Evolutionary conservation across 2,888 invertebrate species (phyloP).

Genomic region (Synergus umbraculus): DNA sequence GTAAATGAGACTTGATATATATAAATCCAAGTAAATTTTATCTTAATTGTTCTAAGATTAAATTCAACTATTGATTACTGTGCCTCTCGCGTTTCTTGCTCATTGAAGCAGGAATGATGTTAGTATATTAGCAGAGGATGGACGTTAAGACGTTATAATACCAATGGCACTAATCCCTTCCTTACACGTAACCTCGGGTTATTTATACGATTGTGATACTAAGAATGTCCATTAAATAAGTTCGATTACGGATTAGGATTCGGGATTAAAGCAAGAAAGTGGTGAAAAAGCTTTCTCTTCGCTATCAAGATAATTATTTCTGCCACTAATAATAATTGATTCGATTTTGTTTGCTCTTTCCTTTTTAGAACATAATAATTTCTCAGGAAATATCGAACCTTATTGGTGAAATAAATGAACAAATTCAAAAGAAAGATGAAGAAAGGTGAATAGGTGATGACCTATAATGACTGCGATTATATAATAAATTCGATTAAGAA

Average conservation of each 20-base stretch:
- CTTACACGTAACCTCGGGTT: not conserved
- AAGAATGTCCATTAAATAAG: not conserved
- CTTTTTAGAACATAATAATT: not conserved
- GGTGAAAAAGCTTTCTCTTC: no score
- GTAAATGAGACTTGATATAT: no score
- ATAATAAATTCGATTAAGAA: no score
- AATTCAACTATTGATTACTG: not conserved
- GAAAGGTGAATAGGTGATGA: no score
- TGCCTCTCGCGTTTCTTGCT: not conserved
- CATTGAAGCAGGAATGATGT: not conserved
- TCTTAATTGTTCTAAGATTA: no score
- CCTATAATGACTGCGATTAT: no score
- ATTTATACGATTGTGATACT: not conserved
- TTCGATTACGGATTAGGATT: no score
- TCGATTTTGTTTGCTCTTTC: not conserved
- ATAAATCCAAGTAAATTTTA: no score
- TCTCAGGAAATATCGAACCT: no score
- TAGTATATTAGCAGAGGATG: not conserved
- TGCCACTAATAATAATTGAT: not conserved
- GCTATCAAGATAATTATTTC: no score
- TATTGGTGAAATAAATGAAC: no score
- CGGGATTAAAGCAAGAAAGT: no score
- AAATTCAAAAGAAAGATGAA: not conserved
- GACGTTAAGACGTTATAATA: conserved; percentile 5
- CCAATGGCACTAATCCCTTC: not conserved